A percentile compares a stretch with the other conserved stretches of the same genome.
phyloP scores from a whole-genome alignment of 1,140 invertebrate genomes.

The Cydia fagiglandana region DNA sequence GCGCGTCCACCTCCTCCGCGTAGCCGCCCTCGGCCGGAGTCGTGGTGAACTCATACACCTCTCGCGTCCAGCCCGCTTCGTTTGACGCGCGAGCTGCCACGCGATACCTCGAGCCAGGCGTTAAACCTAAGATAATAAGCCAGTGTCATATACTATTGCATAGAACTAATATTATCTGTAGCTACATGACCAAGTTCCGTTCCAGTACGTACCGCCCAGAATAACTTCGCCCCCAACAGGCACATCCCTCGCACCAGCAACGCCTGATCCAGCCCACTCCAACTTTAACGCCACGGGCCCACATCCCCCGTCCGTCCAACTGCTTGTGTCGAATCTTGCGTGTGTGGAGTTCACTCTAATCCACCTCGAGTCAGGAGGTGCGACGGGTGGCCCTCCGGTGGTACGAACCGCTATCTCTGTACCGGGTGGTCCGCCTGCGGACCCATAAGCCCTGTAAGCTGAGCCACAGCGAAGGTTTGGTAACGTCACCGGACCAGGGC shows the following conservation, averaged over 20 bases:
- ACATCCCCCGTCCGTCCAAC: constrained; percentile 74
- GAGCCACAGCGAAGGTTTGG: constrained; percentile 68
- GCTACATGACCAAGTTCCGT: neutral
- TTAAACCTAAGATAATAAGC: constrained; percentile 48
- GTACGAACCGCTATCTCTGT: constrained; percentile 68
- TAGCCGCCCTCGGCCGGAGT: constrained; percentile 59
- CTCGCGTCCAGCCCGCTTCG: constrained; percentile 67
- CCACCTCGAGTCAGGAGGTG: constrained; percentile 72
- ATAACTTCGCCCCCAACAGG: constrained; percentile 71
- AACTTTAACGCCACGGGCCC: constrained; percentile 70
- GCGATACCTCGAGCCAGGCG: constrained; percentile 65
- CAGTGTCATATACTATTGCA: neutral
- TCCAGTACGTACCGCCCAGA: constrained; percentile 60
- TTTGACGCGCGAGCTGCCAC: constrained; percentile 68
- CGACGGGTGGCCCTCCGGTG: constrained; percentile 65
- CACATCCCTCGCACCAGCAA: constrained; percentile 64
- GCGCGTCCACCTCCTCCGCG: constrained; percentile 71
- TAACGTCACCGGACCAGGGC: constrained; percentile 60
- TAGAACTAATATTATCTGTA: neutral
- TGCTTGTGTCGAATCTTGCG: constrained; percentile 67
- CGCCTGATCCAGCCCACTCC: constrained; percentile 69
- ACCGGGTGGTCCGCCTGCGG: constrained; percentile 68
- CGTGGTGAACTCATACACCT: constrained; percentile 69
- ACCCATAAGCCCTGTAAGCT: constrained; percentile 67
- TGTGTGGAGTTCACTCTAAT: constrained; percentile 72